Conservation (phyloP, 1,140 invertebrate genomes). For the Heliconius hermathena region DNA sequence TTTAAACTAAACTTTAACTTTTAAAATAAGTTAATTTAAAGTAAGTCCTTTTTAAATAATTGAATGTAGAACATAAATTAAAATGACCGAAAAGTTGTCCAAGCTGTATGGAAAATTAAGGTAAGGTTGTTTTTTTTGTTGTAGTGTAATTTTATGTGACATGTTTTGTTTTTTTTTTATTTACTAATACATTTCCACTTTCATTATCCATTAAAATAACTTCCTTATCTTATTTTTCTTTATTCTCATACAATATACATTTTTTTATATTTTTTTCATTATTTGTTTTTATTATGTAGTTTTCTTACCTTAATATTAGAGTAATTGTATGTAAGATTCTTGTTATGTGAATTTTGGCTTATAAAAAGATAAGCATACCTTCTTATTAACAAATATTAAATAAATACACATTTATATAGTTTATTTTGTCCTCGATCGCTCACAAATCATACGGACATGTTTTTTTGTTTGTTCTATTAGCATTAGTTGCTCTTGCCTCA, state of each 20-base stretch:
- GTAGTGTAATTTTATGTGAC: neutral
- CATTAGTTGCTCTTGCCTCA: neutral
- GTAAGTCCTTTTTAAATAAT: too few species aligned
- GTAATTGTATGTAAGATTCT: neutral
- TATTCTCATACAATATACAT: too few species aligned
- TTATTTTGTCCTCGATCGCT: neutral
- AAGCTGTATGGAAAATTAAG: neutral
- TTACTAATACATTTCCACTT: constrained; percentile 2
- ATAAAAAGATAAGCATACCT: too few species aligned
- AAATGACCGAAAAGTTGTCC: constrained; percentile 5
- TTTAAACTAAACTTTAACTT: too few species aligned
- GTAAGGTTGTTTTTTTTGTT: constrained; percentile 21
- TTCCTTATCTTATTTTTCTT: constrained; percentile 34
- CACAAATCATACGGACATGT: neutral
- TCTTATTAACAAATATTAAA: too few species aligned
- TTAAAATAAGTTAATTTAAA: too few species aligned
- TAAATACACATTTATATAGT: too few species aligned
- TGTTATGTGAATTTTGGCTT: neutral
- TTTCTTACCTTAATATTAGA: too few species aligned
- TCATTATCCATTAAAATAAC: constrained; percentile 30
- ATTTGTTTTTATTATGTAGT: neutral
- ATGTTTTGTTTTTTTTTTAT: neutral
- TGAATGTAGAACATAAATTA: neutral
- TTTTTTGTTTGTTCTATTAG: neutral
- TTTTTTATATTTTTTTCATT: neutral